Base-by-base conservation (phyloP, 37 sponge, comb jelly and placozoan species). In the Corticium candelabrum region DNA sequence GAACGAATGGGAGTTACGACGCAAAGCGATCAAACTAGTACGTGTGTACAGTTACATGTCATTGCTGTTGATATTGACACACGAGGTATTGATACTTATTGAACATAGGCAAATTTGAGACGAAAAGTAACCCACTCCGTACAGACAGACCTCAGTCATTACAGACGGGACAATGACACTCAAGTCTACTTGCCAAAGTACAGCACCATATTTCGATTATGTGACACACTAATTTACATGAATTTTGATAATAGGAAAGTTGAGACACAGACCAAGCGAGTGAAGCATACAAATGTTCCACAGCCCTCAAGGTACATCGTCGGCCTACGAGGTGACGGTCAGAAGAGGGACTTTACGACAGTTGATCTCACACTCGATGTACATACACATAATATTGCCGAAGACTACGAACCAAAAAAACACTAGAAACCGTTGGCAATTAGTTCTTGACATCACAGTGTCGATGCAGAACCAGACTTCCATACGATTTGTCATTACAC, bases 1-100 rank as follows among this genome's bases (percentile, higher is more conserved):
- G 99, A 98, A 98, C 75, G 99, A 98, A 38, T 98, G 99, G 99
- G 95, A 94, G 73, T 81, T 98, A 80, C 84, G 99, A 79, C 76
- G 95, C 11, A 94, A 94, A 72, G 93, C 92, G 21, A 89, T 94
- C 31, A 96, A 92, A 82, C 78, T 96, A 81, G 94, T 93, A 35
- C 78, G 78, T 35, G 31, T 35, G 31, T 32, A 70, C 5, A 70
- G 31, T 4, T 43, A 21, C 11, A 21, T 43, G 5, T 43, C 11
- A 43, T 43, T 5, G 56, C 56, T 43, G 56, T 11, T 43, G 56
- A 43, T 43, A 43, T 11, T 43, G 56, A 43, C 5, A 43, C 56
- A 43, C 11, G 5, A 11, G 56, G 11, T 43, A 43, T 11, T 11
- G 11, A 21, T 4, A 43, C 11, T 11, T 21, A 21, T 4, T 21